Base-by-base conservation (phyloP, 1,140 invertebrate genomes). In the Macrocentrus cingulum region DNA sequence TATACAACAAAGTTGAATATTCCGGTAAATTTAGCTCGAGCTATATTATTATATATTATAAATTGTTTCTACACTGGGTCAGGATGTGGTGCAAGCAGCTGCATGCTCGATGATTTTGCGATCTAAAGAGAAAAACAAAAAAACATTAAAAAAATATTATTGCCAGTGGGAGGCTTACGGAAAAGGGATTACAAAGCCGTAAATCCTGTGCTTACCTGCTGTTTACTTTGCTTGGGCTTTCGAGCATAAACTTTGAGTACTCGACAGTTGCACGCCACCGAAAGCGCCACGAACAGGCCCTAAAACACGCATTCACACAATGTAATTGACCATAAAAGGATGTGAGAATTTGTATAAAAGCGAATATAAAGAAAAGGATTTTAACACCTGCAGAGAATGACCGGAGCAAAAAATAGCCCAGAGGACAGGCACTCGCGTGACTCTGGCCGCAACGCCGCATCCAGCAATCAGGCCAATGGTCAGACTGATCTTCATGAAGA, bases 241-340 rank as follows among this genome's bases (percentile, higher is more conserved):
- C 70, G 74, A 20, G 82, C 78, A 66, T 84, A 84, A 23, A 83
- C 70, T 61, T 82, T 82, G 29, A 84, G 67, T 23, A 84, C 81
- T 67, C 82, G 80, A 69, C 84, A 86, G 70, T 87, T 87, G 70
- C 86, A 87, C 5, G 85, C 85, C 49, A 87, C 85, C 49, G 84
- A 80, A 57, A 87, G 70, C 2, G 86, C 82, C 7, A 87, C 81
- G 23, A 84, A 74, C 32, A 87, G 80, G 19, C 86, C 86, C 75
- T 87, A 20, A 59, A 58, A 45, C 15, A 39, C 13, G 19, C 18
- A 54, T 42, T 1, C 29, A 18, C 16, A n/a, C 22, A 34, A 44
- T 42, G 15, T 32, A 59, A 29, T 32, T 7, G 16, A 11, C 11
- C 16, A 23, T 16, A 42, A 60, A 54, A 20, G 32, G 44, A n/a